These are phyloP conservation scores for Luperina nickerlii DNA, from an alignment of 2,888 invertebrate species.

Conservation along the genomic window DNA sequence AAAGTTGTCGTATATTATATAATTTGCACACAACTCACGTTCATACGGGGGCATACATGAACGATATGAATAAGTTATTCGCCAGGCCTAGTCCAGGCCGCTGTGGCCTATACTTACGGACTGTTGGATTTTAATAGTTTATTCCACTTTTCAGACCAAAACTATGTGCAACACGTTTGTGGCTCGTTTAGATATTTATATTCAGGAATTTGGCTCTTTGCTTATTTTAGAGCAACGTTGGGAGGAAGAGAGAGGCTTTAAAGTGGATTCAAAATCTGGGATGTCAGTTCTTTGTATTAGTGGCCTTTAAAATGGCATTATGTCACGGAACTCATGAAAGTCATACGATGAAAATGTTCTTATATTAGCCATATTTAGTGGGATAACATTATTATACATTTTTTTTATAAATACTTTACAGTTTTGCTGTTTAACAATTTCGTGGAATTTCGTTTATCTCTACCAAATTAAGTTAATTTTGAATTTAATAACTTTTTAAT, in stretches of 20 bases:
- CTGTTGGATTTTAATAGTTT: conserved; percentile 76
- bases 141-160: conserved; percentile 68
- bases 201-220: conserved; percentile 19
- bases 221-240: conserved; percentile 10
- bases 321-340: too few relatives aligned
- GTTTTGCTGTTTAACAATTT: neutral
- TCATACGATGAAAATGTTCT: neutral
- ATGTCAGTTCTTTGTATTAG: neutral
- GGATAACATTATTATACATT: neutral
- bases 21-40: conserved; percentile 77
- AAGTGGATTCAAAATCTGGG: neutral
- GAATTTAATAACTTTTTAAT: conserved; percentile 3
- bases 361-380: neutral
- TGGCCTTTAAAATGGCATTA: neutral
- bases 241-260: neutral
- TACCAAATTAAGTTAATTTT: neutral
- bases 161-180: conserved; percentile 59
- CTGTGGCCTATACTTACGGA: conserved; percentile 61
- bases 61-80: conserved; percentile 81
- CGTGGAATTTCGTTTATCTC: neutral
- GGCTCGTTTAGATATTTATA: conserved; percentile 46
- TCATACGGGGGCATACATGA: conserved; percentile 68
- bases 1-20: conserved; percentile 75
- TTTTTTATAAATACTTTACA: neutral
- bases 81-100: conserved; percentile 70